Evolutionary conservation across 2,113 vertebrate genomes (phyloP).

Genomic region (Macrotus californicus): DNA sequence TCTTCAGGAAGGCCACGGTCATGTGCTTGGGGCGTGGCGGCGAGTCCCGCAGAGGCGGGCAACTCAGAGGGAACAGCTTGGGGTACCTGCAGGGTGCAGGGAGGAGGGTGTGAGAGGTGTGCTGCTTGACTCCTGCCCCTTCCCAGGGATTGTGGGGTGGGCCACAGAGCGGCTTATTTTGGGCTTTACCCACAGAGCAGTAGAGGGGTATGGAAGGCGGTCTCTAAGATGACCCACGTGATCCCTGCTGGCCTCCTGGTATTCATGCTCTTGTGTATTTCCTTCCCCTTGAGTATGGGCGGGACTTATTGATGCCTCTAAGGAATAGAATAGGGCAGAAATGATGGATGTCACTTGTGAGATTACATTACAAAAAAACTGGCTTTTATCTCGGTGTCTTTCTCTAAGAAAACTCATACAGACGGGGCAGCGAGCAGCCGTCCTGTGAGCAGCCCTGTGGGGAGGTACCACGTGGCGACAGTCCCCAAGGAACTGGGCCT

Average conservation of each 20-base stretch:
- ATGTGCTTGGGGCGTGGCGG: conserved; percentile 80
- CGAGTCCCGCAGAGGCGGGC: conserved; percentile 61
- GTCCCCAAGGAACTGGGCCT: neutral
- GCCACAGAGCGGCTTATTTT: neutral
- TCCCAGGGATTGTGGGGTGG: neutral
- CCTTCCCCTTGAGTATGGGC: neutral
- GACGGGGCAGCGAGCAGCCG: neutral
- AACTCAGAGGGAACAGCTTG: conserved; percentile 76
- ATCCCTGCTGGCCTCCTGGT: neutral
- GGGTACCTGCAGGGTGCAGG: conserved; percentile 75
- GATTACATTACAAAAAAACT: neutral
- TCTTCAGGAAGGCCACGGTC: conserved; percentile 89
- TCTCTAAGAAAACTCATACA: neutral
- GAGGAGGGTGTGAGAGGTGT: neutral
- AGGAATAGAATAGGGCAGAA: neutral
- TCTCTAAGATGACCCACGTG: neutral
- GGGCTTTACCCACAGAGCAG: neutral
- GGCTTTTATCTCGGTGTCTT: neutral
- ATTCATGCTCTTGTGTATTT: neutral
- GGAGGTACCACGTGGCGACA: neutral
- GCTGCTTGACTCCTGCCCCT: neutral
- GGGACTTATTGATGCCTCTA: neutral
- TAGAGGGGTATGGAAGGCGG: neutral
- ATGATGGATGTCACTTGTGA: neutral
- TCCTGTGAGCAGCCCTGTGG: neutral